Evolutionary conservation across 1,140 invertebrate species (phyloP), one percentile per base, ranked within the genome.

Genomic region (Acromyrmex echinatior): DNA sequence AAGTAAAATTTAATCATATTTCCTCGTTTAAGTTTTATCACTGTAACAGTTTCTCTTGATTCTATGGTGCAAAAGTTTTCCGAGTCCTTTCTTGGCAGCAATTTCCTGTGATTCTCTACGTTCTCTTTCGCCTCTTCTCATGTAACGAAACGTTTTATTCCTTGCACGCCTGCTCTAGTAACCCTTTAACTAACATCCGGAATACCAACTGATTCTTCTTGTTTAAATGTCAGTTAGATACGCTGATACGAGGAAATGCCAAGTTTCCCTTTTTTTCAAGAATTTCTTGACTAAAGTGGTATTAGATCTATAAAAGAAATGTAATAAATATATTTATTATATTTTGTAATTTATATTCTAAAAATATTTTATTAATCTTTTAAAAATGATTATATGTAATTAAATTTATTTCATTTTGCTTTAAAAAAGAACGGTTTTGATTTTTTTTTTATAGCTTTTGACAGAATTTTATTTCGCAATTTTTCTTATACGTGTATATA

Each of bases 111-210:
- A 81, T 81, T 81, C 51, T 28, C 31, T 35, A 58, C 79, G 21
- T 81, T 58, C 66, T 53, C 66, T 81, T 81, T 81, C 51, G 21
- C 56, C 51, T 28, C 12, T 45, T 81, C 68, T 39, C 14, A 18
- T 81, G 53, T 81, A 81, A 73, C 79, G 65, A 81, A 70, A 73
- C 49, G 66, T 81, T 81, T 73, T 71, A 81, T 81, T 81, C 79
- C 14, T 73, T 39, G 31, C 79, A 81, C 79, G 79, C 53, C 12
- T 49, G 79, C 25, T 81, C 65, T 25, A 56, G 35, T 68, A 71
- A 73, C 10, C 16, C 66, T 81, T 71, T 81, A 81, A 58, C 65
- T 81, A 81, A 81, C 65, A 71, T 81, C 66, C 65, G 78, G 66
- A 81, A 81, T 81, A 71, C 51, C 51, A 58, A 81, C 51, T 58